Evolutionary conservation across 2,797 vertebrate species (phyloP), one percentile per base, ranked within the genome.

Genomic region (Peromyscus aztecus): DNA sequence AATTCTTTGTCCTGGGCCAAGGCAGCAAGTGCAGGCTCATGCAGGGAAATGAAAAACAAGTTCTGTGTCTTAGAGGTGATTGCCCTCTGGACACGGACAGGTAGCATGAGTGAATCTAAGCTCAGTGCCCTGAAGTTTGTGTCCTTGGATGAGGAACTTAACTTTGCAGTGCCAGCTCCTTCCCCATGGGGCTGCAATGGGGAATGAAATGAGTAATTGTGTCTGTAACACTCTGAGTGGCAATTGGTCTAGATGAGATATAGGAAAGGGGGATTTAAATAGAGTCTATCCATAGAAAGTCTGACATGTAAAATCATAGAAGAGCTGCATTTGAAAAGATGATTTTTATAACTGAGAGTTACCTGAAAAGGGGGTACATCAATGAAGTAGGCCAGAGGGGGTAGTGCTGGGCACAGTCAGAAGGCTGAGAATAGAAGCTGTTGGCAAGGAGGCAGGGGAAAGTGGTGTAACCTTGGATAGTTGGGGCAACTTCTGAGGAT

Each of bases 31-130:
- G 1, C 8, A 77, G 34, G 6, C 43, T 4, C 5, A 17, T 24
- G 10, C 6, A 29, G 10, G 34, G 24, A 23, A 75, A 55, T 76
- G 31, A 6, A 37, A 19, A 46, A 1, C 14, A 3, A 17, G 19
- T 29, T 37, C 0, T 0, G 4, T 21, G 21, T 49, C 1, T 11
- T 13, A 14, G 7, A 13, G 17, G 2, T 13, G 1, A 11, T 17
- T 6, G 6, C 23, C 21, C 29, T 77, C 27, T 34, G 10, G 29
- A 88, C 0, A 55, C 71, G 78, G 57, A 88, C 65, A 71, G 65
- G 71, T 55, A 29, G 14, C 23, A 6, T 16, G 67, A 17, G 24
- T 40, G 52, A 57, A n/a, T 87, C 49, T 40, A 40, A 88, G 67
- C 49, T 40, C n/a, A 57, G 67, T 3, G 46, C 24, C 40, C 37